These are phyloP conservation scores for Nesoenas mayeri DNA, from an alignment of 2,113 vertebrate species.

Conservation along the genomic window DNA sequence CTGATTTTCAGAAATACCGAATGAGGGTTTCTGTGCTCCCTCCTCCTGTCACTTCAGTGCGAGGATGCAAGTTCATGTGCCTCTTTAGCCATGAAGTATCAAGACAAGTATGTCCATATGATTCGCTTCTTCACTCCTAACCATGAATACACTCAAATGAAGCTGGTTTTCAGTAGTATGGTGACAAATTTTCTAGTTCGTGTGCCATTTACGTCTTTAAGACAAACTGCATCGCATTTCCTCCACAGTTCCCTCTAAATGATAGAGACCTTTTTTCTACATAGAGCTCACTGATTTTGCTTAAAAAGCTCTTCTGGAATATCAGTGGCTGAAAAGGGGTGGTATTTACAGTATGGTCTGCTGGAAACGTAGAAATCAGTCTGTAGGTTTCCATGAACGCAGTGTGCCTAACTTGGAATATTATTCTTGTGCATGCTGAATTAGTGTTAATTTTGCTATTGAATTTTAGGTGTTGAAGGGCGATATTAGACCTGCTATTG, in stretches of 20 bases:
- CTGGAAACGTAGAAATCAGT: neutral
- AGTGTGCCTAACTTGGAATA: neutral
- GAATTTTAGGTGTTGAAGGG: constrained; percentile 91
- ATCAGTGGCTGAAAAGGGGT: neutral
- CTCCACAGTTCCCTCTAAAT: neutral
- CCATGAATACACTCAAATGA: neutral
- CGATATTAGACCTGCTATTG: constrained; percentile 96
- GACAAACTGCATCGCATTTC: neutral
- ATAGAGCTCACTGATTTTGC: neutral
- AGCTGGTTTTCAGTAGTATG: neutral
- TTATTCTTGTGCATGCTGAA: neutral
- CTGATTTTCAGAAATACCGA: neutral
- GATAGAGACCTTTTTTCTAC: neutral
- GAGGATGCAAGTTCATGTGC: neutral
- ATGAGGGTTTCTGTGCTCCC: neutral
- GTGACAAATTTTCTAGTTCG: neutral
- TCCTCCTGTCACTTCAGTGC: neutral
- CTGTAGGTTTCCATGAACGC: neutral
- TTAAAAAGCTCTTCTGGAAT: neutral
- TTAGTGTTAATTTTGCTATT: neutral
- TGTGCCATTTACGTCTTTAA: neutral
- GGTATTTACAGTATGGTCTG: neutral
- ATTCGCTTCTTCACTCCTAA: neutral
- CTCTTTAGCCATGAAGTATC: neutral
- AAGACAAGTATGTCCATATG: neutral